A percentile compares a stretch with the other conserved stretches of the same genome.
Conservation (phyloP, 2,888 invertebrate species). For the Steinernema carpocapsae region DNA sequence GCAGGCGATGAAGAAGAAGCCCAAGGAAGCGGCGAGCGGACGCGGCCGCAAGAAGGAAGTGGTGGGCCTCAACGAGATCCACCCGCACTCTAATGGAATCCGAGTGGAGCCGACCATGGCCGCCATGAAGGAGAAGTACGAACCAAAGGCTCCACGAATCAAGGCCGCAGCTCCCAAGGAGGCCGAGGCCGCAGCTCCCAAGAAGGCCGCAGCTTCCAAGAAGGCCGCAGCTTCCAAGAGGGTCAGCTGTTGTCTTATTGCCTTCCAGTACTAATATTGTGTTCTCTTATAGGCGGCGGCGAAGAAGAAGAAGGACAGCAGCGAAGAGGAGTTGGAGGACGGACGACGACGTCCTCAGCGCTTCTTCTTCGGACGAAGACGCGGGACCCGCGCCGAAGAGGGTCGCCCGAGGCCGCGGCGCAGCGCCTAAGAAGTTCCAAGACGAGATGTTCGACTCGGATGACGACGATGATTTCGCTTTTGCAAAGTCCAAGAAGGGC, state of each 20-base stretch:
- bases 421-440: no score
- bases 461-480: no score
- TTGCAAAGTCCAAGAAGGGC: no score
- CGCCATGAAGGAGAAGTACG: constrained; percentile 55
- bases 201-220: not conserved
- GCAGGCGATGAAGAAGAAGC: constrained; percentile 55
- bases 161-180: not conserved
- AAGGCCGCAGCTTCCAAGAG: not conserved
- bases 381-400: no score
- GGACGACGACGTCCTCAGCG: no score
- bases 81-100: not conserved
- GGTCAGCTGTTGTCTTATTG: not conserved
- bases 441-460: no score
- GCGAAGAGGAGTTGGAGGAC: no score
- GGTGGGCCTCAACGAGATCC: not conserved
- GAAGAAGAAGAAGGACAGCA: not conserved
- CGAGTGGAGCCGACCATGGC: constrained; percentile 52
- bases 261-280: no score
- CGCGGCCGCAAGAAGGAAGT: constrained; percentile 42
- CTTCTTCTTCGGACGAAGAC: no score
- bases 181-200: not conserved
- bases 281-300: not conserved
- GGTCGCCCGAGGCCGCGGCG: no score
- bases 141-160: constrained; percentile 50
- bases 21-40: constrained; percentile 44